Percentiles rank a stretch among this genome's conserved stretches.
phyloP scores from a whole-genome alignment of 35 echinoderm and acorn worm genomes.

The Patiria miniata region DNA sequence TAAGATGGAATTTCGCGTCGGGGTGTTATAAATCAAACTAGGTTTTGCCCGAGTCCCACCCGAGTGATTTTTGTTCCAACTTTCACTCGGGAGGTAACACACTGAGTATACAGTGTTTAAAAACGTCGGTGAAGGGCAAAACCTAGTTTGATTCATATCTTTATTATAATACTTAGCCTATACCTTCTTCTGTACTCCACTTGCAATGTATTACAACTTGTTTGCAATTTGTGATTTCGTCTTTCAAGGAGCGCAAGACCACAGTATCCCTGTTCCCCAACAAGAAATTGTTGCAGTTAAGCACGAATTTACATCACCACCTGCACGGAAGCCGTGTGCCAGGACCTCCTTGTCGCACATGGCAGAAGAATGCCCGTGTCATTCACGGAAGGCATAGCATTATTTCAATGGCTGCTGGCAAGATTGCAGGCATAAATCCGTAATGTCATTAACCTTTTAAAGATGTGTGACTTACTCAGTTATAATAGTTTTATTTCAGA shows the following conservation, averaged over 20 bases:
- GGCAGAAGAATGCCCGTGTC: neutral
- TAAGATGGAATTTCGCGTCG: no score
- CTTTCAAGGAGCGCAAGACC: neutral
- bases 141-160: no score
- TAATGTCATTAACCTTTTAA: no score
- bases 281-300: neutral
- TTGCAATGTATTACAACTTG: neutral
- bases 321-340: neutral
- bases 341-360: neutral
- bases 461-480: neutral
- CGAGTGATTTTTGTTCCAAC: no score
- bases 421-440: neutral
- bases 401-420: constrained; percentile 1
- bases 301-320: neutral
- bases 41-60: no score
- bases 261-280: neutral
- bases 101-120: no score
- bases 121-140: no score
- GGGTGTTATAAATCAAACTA: no score
- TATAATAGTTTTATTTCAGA: neutral
- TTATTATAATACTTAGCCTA: neutral
- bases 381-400: neutral
- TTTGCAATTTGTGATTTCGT: neutral
- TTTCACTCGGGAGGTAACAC: no score
- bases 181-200: no score